Evolutionary conservation across 30 jellyfish, hydroid and myxozoan species (phyloP).

Genomic region (Nemopilema nomurai): DNA sequence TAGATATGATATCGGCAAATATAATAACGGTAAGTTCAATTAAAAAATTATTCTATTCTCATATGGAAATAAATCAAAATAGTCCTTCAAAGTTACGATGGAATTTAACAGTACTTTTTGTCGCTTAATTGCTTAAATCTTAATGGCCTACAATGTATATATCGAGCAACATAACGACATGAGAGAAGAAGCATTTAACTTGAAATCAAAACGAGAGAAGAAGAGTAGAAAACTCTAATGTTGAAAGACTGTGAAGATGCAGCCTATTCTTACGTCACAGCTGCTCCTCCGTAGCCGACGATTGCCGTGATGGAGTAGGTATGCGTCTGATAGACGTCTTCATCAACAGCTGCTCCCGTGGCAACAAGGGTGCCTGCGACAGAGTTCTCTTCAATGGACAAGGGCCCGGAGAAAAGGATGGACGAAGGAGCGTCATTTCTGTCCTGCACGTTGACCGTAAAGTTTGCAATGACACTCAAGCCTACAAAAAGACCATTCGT

Average conservation of each 20-base stretch:
- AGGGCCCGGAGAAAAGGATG: conserved; percentile 44
- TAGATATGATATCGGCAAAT: too few relatives aligned
- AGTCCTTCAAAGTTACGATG: too few relatives aligned
- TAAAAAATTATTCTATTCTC: too few relatives aligned
- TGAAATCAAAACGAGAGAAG: too few relatives aligned
- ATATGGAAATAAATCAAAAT: too few relatives aligned
- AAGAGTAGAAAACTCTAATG: background rate
- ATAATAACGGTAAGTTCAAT: too few relatives aligned
- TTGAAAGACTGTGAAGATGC: background rate
- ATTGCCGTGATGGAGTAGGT: conserved; percentile 34
- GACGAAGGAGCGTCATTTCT: conserved; percentile 75
- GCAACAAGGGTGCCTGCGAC: conserved; percentile 63
- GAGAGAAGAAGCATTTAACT: too few relatives aligned
- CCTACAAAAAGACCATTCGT: conserved; percentile 65
- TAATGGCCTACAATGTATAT: too few relatives aligned
- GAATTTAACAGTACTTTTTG: too few relatives aligned
- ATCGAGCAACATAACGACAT: too few relatives aligned
- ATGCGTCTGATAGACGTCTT: conserved; percentile 76
- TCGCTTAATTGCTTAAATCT: too few relatives aligned
- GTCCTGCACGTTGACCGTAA: conserved; percentile 69
- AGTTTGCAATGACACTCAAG: conserved; percentile 32
- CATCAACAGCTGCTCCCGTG: conserved; percentile 78
- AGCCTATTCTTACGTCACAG: conserved; percentile 27
- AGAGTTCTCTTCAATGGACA: conserved; percentile 60
- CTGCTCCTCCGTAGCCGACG: conserved; percentile 40